Base-by-base conservation (phyloP, 2,797 vertebrate genomes). In the Periparus ater region DNA sequence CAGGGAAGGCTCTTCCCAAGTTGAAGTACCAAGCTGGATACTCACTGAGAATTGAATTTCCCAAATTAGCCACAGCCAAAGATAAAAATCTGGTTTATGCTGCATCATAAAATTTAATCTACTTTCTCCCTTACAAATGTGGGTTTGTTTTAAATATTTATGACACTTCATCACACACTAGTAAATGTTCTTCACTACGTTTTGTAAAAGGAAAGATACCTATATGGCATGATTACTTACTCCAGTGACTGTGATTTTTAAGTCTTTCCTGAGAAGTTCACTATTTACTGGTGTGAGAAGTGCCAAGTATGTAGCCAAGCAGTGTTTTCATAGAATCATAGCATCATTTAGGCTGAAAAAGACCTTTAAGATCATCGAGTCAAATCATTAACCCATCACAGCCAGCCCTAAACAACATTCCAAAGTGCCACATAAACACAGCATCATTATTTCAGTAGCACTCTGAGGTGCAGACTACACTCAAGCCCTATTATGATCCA, bases 61-160 rank as follows among this genome's bases (percentile, higher is more conserved):
- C 42, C 62, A 75, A 80, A 83, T 63, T 12, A 88, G 45, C 29
- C 51, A 77, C 25, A 79, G 26, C 30, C 40, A 83, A 88, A 90
- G 77, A 42, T 73, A 72, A 89, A 90, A 88, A 74, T 74, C 86
- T 66, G 58, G 5, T 32, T 71, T 36, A 23, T 80, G 58, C 47
- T 85, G 53, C 54, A 82, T 81, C 58, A 65, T 36, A 66, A 79
- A 77, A 61, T 27, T 58, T 67, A 50, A 3, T 85, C 53, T 88
- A 7, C 57, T 85, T 85, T 95, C 51, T 84, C 25, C 58, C 38
- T 91, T 60, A 77, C 29, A 47, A 62, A 60, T 4, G 14, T 55
- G 45, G 25, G 58, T 77, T 85, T 77, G 27, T 66, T 90, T 86
- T 60, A 78, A 90, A 53, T 85, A 84, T 91, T 93, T 78, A 50